Evolutionary conservation across 2,888 invertebrate species (phyloP), one percentile per base, ranked within the genome.

Genomic region (Tenthredo amoena): DNA sequence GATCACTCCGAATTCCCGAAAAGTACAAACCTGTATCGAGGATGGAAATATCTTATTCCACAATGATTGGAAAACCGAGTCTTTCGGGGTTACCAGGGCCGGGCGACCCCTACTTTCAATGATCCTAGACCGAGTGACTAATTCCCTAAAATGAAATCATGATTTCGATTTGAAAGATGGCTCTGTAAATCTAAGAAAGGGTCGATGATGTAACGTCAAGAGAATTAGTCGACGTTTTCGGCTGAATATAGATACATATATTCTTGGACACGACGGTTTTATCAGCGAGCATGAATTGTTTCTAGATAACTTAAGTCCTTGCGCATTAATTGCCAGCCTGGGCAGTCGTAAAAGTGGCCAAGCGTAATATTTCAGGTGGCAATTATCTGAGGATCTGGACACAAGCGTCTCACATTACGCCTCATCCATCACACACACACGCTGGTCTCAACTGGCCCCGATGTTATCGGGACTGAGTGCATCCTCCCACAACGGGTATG

Each of bases 321-420:
- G 62, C 37, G 81, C 62, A 81, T 81, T 81, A 81, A 81, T 81
- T 81, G 81, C 81, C 81, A 65, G 40, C 40, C 40, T 62, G 81
- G 40, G n/a, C 34, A 47, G 83, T 83, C 83, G 68, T 83, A 83
- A 83, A 68, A 83, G 83, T 83, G 83, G 50, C 31, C 43, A 83
- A 37, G 65, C 68, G 68, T 83, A 83, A 83, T 83, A 83, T 83
- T 83, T 83, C 83, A 83, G 65, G 83, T 68, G 47, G 83, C 83
- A 83, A 83, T 83, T 83, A 83, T 83, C 83, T 83, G 34, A 43
- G 68, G 83, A 68, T 83, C 68, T 68, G 68, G 83, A 83, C 83
- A 83, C 47, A 83, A 83, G 71, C 83, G 83, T 83, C 83, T 83
- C 83, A 71, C 68, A 83, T 83, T 83, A 83, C 83, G 83, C 83